Conservation (phyloP, 1,140 invertebrate species). For the Mamestra configurata region DNA sequence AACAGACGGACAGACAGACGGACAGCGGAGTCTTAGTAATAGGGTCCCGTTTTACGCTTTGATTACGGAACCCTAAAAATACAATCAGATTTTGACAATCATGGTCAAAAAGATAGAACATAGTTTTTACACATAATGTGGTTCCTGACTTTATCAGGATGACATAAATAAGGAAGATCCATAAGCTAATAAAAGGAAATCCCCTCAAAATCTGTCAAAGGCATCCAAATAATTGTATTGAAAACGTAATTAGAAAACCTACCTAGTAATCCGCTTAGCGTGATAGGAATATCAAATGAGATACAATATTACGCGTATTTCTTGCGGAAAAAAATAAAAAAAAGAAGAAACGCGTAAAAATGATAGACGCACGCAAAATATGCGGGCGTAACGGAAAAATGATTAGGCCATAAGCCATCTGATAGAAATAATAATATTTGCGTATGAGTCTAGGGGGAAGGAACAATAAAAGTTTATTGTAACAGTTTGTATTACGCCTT, state of each 20-base stretch:
- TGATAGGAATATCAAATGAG: conserved; percentile 46
- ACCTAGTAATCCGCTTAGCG: conserved; percentile 38
- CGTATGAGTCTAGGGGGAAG: no score
- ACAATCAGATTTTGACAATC: no score
- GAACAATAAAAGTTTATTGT: no score
- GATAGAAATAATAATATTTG: conserved; percentile 3
- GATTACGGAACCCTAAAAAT: no score
- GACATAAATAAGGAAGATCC: neutral
- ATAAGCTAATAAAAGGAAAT: neutral
- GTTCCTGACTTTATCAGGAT: no score
- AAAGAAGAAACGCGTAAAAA: conserved; percentile 21
- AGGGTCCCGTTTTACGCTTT: no score
- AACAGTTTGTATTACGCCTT: no score
- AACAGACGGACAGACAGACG: no score
- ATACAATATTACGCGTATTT: conserved; percentile 18
- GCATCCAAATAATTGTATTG: neutral
- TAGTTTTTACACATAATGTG: no score
- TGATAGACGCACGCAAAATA: conserved; percentile 7
- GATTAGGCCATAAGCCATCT: conserved; percentile 16
- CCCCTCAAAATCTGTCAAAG: neutral
- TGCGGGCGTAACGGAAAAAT: conserved; percentile 8
- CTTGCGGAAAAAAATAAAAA: conserved; percentile 4
- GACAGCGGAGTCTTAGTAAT: no score
- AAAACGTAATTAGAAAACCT: neutral
- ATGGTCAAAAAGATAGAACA: no score